These are phyloP conservation scores for Pelodiscus sinensis DNA, from an alignment of 2,113 vertebrate genomes.

Conservation along the genomic window DNA sequence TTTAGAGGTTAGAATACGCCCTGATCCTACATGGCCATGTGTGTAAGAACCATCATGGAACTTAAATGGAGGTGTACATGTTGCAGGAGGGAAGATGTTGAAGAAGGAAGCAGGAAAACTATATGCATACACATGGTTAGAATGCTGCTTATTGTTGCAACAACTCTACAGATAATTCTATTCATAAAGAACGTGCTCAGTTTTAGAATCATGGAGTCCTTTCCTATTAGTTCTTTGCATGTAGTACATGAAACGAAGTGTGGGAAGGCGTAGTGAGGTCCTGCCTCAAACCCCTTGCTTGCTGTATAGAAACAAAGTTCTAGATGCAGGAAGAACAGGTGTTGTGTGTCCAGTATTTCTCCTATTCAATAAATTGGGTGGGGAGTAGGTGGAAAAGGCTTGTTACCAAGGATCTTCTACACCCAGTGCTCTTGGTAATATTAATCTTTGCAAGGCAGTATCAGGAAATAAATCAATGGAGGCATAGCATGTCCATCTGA, in stretches of 20 bases:
- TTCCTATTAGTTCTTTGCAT: background rate
- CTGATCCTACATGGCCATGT: background rate
- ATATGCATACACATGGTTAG: background rate
- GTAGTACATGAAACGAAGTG: background rate
- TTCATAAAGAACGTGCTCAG: background rate
- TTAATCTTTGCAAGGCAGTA: too few species aligned
- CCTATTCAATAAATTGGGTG: background rate
- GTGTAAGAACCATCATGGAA: background rate
- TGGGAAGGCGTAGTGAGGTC: background rate
- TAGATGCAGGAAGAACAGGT: background rate
- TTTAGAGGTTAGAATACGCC: background rate
- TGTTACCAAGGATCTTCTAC: too few species aligned
- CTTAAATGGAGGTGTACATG: background rate
- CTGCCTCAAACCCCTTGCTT: background rate
- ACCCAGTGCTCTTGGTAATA: too few species aligned
- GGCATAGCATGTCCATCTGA: too few species aligned
- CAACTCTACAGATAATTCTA: background rate
- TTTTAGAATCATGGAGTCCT: background rate
- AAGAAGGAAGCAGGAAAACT: background rate
- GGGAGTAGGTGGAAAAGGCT: background rate
- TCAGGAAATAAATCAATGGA: too few species aligned
- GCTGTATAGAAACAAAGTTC: background rate
- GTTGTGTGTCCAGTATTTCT: background rate
- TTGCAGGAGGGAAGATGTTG: background rate
- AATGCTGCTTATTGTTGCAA: background rate